Conservation (phyloP, 1,140 invertebrate species). For the Rhynchophorus ferrugineus region DNA sequence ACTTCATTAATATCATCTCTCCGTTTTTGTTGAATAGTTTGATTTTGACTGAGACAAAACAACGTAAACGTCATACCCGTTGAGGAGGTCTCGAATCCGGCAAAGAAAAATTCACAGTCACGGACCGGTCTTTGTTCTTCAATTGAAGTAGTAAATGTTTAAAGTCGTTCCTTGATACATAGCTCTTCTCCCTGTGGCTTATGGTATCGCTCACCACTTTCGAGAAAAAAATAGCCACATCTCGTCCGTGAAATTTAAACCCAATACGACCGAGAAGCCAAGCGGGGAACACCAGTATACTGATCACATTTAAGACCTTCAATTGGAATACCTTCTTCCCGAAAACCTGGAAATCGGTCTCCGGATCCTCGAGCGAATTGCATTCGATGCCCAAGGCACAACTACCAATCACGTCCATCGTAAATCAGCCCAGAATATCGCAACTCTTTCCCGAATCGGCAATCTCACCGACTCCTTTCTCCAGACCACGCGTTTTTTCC, state of each 20-base stretch:
- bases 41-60: slow-evolving; percentile 2
- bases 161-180: slow-evolving; percentile 44
- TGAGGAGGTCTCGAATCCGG: slow-evolving; percentile 11
- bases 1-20: slow-evolving; percentile 2
- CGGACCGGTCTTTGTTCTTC: slow-evolving; percentile 3
- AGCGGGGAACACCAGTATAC: not conserved
- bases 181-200: slow-evolving; percentile 40
- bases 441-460: slow-evolving; percentile 29
- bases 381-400: slow-evolving; percentile 55
- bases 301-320: not conserved
- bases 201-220: slow-evolving; percentile 40
- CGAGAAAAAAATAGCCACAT: slow-evolving; percentile 42
- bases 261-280: not conserved
- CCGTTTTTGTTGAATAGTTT: slow-evolving; percentile 1
- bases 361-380: slow-evolving; percentile 46
- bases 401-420: slow-evolving; percentile 55
- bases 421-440: slow-evolving; percentile 44
- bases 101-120: slow-evolving; percentile 9
- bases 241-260: not conserved
- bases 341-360: slow-evolving; percentile 45
- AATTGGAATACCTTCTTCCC: slow-evolving; percentile 22
- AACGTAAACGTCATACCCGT: slow-evolving; percentile 10
- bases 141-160: slow-evolving; percentile 34
- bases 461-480: slow-evolving; percentile 37
- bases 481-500: slow-evolving; percentile 29